Base-by-base conservation (phyloP, 2,113 vertebrate species). In the Anas platyrhynchos region DNA sequence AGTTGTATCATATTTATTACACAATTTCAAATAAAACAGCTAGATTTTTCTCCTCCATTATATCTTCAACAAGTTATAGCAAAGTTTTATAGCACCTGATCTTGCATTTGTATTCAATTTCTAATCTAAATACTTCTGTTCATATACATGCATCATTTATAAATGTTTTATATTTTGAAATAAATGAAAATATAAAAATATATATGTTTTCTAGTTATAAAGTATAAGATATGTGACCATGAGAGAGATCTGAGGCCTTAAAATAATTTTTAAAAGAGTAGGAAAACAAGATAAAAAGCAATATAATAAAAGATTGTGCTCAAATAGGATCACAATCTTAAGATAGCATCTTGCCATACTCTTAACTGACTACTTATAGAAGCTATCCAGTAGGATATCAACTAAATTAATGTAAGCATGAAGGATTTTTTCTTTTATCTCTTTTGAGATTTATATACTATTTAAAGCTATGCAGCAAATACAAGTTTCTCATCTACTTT, bases 141-240 rank as follows among this genome's bases (percentile, higher is more conserved):
- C 11, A 16, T n/a, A 17, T 4, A 52, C 6, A 31, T 26, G 3
- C 5, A 56, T 56, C 6, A 21, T 58, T 58, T 2, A 31, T 46
- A 55, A 44, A 22, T 26, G 2, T 22, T 59, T 34, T 63, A 8
- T 38, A 11, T 38, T 80, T 72, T 63, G 16, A 83, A 86, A 62
- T 1, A 69, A 65, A 44, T 8, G 0, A 20, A 41, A 22, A 7
- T 2, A 8, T 52, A 67, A 18, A 2, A 5, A 72, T 43, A 1
- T 5, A 16, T n/a, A 66, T 1, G 16, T 21, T 52, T 77, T 11
- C 62, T 89, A 1, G 0, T 2, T 67, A 22, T 72, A 20, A 2
- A 72, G 43, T 44, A 34, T 3, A 41, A 13, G 46, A 65, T 63
- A 23, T 8, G 55, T 13, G 18, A 13, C 41, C 11, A 48, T 23